phyloP scores from a whole-genome alignment of 2,797 vertebrate species.

The Telmatherina bonti region DNA sequence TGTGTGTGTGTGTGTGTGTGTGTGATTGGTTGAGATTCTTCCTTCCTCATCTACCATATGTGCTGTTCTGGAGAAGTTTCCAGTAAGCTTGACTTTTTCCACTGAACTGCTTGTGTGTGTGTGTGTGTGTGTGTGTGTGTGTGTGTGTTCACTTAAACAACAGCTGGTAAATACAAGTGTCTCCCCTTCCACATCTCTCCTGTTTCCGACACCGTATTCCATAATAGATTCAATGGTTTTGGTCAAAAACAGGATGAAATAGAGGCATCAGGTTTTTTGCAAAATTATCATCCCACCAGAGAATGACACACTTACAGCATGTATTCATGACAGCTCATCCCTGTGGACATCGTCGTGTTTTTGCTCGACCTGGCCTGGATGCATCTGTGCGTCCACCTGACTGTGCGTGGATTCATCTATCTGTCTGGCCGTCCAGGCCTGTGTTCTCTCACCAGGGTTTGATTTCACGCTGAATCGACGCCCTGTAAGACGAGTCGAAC shows the following conservation, averaged over 20 bases:
- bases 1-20: no score
- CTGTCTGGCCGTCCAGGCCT: conserved; percentile 65
- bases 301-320: conserved; percentile 63
- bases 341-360: conserved; percentile 59
- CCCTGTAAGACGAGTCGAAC: conserved; percentile 83
- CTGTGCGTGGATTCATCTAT: conserved; percentile 60
- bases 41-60: conserved; percentile 60
- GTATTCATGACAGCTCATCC: conserved; percentile 55
- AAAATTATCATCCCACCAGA: conserved; percentile 40
- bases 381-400: conserved; percentile 43
- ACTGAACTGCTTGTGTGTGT: conserved; percentile 32
- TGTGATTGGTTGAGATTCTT: conserved; percentile 14
- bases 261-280: conserved; percentile 14
- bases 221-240: conserved; percentile 53
- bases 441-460: conserved; percentile 80
- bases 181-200: conserved; percentile 51
- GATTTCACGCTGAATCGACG: conserved; percentile 83
- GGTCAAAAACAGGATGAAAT: conserved; percentile 29
- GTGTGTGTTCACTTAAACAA: conserved; percentile 51
- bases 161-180: conserved; percentile 75
- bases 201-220: conserved; percentile 42
- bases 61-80: conserved; percentile 41
- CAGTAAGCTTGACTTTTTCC: conserved; percentile 40
- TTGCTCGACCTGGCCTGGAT: conserved; percentile 55
- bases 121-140: conserved; percentile 24